A percentile compares a stretch with the other conserved stretches of the same genome.
Conservation (phyloP, 2,797 vertebrate species). For the Hydrophis major region DNA sequence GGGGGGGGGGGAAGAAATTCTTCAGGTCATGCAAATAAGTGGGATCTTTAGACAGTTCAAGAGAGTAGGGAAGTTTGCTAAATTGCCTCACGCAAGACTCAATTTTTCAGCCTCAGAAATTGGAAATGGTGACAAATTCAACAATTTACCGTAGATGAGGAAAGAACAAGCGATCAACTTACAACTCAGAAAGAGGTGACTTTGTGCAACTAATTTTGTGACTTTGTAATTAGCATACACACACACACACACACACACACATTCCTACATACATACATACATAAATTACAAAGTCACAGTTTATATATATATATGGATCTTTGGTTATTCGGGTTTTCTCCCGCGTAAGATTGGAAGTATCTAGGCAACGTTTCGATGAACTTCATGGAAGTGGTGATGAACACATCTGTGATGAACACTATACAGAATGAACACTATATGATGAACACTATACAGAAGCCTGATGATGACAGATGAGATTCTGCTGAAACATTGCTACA, state of each 20-base stretch:
- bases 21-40: not conserved
- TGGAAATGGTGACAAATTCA: not conserved
- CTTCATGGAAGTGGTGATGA: too few relatives aligned
- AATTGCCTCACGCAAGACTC: not conserved
- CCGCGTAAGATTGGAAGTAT: too few relatives aligned
- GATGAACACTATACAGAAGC: too few relatives aligned
- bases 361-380: too few relatives aligned
- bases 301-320: not conserved
- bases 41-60: not conserved
- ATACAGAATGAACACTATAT: too few relatives aligned
- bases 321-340: too few relatives aligned
- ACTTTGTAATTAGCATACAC: not conserved
- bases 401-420: too few relatives aligned
- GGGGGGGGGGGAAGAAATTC: not conserved
- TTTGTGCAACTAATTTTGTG: not conserved
- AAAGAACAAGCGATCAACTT: not conserved
- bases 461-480: too few relatives aligned
- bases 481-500: too few relatives aligned
- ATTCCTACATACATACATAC: too few relatives aligned
- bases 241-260: too few relatives aligned
- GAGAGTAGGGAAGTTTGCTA: not conserved
- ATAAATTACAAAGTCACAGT: too few relatives aligned
- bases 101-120: not conserved
- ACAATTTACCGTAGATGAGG: not conserved
- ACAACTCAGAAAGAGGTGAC: not conserved